Evolutionary conservation across 2,888 invertebrate genomes (phyloP), one percentile per base, ranked within the genome.

Genomic region (Nomada hirtipes): DNA sequence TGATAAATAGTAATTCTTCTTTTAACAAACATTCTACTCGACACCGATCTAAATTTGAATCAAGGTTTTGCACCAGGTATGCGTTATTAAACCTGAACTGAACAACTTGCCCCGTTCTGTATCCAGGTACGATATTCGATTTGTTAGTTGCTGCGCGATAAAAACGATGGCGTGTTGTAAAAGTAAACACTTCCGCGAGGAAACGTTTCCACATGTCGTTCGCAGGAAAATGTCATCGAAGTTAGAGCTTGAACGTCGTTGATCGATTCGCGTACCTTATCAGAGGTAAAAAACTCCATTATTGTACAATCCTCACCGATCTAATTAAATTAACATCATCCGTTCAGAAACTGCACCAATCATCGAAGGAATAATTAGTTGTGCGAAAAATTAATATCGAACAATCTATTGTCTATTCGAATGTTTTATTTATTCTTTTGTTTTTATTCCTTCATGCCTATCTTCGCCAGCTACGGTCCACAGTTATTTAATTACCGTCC

Each of bases 181-280:
- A 72, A 26, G 53, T 44, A 63, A 72, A 72, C 44, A 26, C 15
- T 0, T 36, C 23, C 60, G 42, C 23, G 20, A 18, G 36, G 50
- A 47, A 47, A 59, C 20, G 7, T 63, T 42, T 53, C 26, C 63
- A 26, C 71, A 10, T 57, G 47, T 15, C 11, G 36, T 7, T 65
- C 44, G 13, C 18, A 11, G 13, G 47, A 13, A 65, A 59, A 23
- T 29, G 18, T 42, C n/a, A 47, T 26, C 9, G 44, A 20, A 23
- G 20, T 20, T 11, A 2, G 4, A 26, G 26, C 1, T 23, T 3
- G n/a, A 29, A 47, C 64, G 29, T 29, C 20, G 65, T 20, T 36
- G 65, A 57, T 73, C 73, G 65, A 65, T 57, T 57, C 10, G 42
- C 13, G 29, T 57, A 44, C 65, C 73, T 50, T 65, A 73, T 73